Evolutionary conservation across 92 coral and sea anemone species (phyloP).

Genomic region (Epizoanthus illoricatus): DNA sequence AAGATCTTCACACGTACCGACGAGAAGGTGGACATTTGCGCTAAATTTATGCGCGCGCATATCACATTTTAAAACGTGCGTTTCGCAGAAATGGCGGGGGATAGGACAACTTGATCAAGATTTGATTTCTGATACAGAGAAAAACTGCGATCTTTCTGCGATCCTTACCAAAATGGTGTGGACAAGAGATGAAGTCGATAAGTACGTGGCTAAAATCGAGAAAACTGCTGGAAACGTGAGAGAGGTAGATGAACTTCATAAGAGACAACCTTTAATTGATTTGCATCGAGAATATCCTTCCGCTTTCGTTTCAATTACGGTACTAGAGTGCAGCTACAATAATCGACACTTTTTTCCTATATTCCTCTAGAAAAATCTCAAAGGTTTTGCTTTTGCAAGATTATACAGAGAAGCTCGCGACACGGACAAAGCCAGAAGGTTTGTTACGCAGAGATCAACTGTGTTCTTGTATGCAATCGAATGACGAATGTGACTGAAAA

Average conservation of each 20-base stretch:
- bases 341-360: not conserved
- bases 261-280: not conserved
- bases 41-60: slow-evolving; percentile 23
- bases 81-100: slow-evolving; percentile 36
- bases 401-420: slow-evolving; percentile 86
- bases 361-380: slow-evolving; percentile 77
- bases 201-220: slow-evolving; percentile 76
- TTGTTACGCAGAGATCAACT: slow-evolving; percentile 1
- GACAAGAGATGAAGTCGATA: slow-evolving; percentile 86
- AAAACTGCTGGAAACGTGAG: slow-evolving; percentile 56
- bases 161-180: slow-evolving; percentile 62
- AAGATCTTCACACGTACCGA: not conserved
- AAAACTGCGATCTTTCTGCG: not conserved
- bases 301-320: not conserved
- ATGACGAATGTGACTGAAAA: no score
- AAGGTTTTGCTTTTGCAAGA: slow-evolving; percentile 92
- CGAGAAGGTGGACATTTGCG: not conserved
- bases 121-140: not conserved
- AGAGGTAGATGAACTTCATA: slow-evolving; percentile 61
- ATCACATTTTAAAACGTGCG: not conserved
- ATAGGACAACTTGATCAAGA: not conserved
- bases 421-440: slow-evolving; percentile 81
- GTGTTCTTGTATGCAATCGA: not conserved
- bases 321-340: not conserved
- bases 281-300: not conserved